Evolutionary conservation across 2,888 invertebrate genomes (phyloP).

Genomic region (Prenolepis imparis): DNA sequence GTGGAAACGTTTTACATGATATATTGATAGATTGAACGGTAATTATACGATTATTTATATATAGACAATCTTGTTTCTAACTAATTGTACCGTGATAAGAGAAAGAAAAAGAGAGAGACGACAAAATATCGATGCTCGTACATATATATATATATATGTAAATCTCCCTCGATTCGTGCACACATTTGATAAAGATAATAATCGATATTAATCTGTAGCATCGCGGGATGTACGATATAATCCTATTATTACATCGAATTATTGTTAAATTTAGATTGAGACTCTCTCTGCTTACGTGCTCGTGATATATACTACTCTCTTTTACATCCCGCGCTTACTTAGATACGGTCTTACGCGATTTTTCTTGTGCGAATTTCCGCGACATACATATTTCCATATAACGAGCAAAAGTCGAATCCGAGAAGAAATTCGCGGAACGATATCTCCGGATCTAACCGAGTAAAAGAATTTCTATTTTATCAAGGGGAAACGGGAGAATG

Average conservation of each 20-base stretch:
- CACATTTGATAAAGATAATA: slow-evolving; percentile 20
- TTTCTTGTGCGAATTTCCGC: not conserved
- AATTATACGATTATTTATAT: slow-evolving; percentile 27
- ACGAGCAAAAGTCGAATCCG: not conserved
- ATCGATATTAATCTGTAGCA: not conserved
- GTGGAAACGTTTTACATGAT: slow-evolving; percentile 3
- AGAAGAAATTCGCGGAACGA: not conserved
- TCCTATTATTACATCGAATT: slow-evolving; percentile 46
- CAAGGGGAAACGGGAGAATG: not conserved
- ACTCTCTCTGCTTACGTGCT: not conserved
- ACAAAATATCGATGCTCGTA: slow-evolving; percentile 2
- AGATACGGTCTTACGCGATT: not conserved
- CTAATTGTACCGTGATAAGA: not conserved
- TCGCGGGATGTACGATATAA: not conserved
- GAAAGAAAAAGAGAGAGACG: not conserved
- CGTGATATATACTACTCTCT: slow-evolving; percentile 23
- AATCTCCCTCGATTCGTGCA: slow-evolving; percentile 10
- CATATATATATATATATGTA: not conserved
- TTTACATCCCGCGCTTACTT: slow-evolving; percentile 11
- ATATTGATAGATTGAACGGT: slow-evolving; percentile 10
- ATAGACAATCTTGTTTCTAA: slow-evolving; percentile 38
- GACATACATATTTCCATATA: not conserved
- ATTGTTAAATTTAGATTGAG: slow-evolving; percentile 31
- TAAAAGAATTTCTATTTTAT: not conserved
- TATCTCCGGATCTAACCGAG: not conserved